Conservation (phyloP, 2,797 vertebrate genomes). For the Graptemys geographica region DNA sequence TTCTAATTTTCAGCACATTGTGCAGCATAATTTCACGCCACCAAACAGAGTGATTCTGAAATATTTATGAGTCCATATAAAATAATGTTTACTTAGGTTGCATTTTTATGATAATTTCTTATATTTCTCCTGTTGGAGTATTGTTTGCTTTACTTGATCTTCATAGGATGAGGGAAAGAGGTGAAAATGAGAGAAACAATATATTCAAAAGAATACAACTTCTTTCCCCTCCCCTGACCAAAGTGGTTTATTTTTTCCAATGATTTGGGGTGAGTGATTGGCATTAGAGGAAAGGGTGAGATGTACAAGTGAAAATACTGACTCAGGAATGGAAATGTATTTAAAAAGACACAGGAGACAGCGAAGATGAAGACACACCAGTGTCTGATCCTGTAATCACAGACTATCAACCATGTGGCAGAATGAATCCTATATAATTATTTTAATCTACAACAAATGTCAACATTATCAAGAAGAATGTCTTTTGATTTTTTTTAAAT, state of each 20-base stretch:
- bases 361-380: background rate
- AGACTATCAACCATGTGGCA: background rate
- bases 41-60: background rate
- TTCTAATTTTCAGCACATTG: background rate
- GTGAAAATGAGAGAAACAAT: background rate
- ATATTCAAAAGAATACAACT: background rate
- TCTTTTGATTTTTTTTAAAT: background rate
- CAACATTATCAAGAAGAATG: background rate
- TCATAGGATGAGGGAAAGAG: background rate
- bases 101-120: background rate
- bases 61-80: background rate
- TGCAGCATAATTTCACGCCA: background rate
- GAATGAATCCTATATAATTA: background rate
- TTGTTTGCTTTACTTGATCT: background rate
- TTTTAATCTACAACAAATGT: background rate
- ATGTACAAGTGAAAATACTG: rapidly evolving
- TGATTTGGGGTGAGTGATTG: background rate
- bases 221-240: background rate
- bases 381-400: background rate
- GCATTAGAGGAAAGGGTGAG: background rate
- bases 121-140: background rate
- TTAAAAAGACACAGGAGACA: background rate
- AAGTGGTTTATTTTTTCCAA: background rate
- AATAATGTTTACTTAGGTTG: background rate
- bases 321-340: background rate